These are phyloP conservation scores for Pangasius larnaudii DNA, from an alignment of 2,797 vertebrate species.

Conservation along the genomic window DNA sequence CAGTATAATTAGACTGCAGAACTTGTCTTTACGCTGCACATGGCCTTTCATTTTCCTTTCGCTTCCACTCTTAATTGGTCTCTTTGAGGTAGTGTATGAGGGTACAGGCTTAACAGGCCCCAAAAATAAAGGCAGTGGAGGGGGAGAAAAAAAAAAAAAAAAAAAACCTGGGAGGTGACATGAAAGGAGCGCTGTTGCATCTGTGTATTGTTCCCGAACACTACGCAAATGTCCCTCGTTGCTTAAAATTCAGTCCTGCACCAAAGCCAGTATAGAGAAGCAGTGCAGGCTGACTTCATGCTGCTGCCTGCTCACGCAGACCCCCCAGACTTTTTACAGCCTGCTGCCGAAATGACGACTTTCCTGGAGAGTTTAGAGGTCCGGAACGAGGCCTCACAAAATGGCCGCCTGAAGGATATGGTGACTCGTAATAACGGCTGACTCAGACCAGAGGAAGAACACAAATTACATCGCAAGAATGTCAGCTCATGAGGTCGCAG, in stretches of 20 bases:
- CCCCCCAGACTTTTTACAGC: constrained; percentile 58
- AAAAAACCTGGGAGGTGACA: constrained; percentile 40
- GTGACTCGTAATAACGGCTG: constrained; percentile 52
- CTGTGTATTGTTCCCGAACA: constrained; percentile 68
- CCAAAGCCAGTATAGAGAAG: constrained; percentile 53
- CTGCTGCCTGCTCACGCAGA: constrained; percentile 52
- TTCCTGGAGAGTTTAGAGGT: constrained; percentile 40
- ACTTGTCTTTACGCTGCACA: constrained; percentile 42
- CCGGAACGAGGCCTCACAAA: constrained; percentile 60
- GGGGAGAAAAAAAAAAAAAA: constrained; percentile 9
- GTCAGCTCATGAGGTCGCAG: background rate
- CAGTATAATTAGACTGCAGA: constrained; percentile 55
- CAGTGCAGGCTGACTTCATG: constrained; percentile 46
- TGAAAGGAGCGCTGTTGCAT: constrained; percentile 63
- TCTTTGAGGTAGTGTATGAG: constrained; percentile 45
- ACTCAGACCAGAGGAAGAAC: constrained; percentile 31
- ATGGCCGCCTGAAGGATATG: constrained; percentile 61
- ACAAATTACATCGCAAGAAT: constrained; percentile 1
- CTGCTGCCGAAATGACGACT: constrained; percentile 51
- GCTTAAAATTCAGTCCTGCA: constrained; percentile 25
- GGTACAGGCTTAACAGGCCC: constrained; percentile 30
- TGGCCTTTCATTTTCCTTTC: constrained; percentile 57
- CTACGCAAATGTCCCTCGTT: constrained; percentile 53
- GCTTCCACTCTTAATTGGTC: constrained; percentile 57
- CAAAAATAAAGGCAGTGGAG: constrained; percentile 40